Conservation (phyloP, 2,888 invertebrate species). For the Epirrita christyi region DNA sequence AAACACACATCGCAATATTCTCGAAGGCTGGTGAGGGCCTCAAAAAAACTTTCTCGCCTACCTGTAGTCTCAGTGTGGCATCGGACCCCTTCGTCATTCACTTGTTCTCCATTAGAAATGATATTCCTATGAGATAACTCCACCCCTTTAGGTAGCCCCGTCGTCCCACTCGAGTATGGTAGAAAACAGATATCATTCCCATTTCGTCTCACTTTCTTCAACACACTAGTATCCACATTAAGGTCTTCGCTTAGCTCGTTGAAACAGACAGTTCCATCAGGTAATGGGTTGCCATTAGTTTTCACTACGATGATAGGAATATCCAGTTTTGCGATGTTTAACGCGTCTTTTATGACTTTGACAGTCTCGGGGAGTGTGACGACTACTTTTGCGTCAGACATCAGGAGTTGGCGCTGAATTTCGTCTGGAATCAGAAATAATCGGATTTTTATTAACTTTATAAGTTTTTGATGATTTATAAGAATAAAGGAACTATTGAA, state of each 20-base stretch:
- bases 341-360: constrained; percentile 73
- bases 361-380: constrained; percentile 85
- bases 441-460: neutral
- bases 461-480: too few relatives aligned
- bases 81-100: constrained; percentile 59
- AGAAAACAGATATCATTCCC: constrained; percentile 87
- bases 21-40: too few relatives aligned
- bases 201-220: constrained; percentile 72
- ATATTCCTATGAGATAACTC: constrained; percentile 86
- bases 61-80: constrained; percentile 70
- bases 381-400: constrained; percentile 86
- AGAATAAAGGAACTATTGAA: too few relatives aligned
- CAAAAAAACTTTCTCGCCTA: constrained; percentile 43
- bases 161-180: constrained; percentile 95
- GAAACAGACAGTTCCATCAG: constrained; percentile 84
- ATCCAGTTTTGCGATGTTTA: constrained; percentile 73
- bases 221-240: constrained; percentile 80
- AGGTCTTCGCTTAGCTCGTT: constrained; percentile 85
- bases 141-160: constrained; percentile 92
- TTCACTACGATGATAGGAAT: constrained; percentile 83
- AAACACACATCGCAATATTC: too few relatives aligned
- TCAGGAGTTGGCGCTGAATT: constrained; percentile 86
- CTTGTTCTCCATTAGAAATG: constrained; percentile 77
- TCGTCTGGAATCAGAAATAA: constrained; percentile 85
- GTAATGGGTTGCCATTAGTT: constrained; percentile 63